Base-by-base conservation (phyloP, 2,113 vertebrate genomes). In the Austrofundulus limnaeus region DNA sequence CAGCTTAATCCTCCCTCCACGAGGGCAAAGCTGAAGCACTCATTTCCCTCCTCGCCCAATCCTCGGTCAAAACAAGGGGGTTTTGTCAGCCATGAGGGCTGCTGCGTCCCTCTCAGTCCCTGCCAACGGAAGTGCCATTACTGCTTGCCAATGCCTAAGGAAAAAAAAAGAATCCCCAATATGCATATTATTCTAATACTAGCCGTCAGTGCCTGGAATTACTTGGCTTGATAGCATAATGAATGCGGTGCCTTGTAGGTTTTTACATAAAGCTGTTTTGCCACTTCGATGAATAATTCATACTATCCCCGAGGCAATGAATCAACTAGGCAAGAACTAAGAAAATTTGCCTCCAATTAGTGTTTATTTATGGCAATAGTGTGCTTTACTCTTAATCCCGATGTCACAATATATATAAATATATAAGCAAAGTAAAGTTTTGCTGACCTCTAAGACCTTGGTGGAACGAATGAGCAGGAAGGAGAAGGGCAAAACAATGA, bases 291-390 rank as follows among this genome's bases (percentile, higher is more conserved):
- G 92, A 93, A 96, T 96, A 92, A 98, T 97, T 96, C 94, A 96
- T 93, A 75, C 38, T 78, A 86, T 92, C 95, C 94, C 89, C 87
- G 89, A 94, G 95, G 95, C 95, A 92, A 93, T 94, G 93, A 95
- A 91, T 95, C 94, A 95, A 90, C 91, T 92, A 92, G 93, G 93
- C 94, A 94, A 93, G 91, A 94, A 92, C 91, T 92, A 94, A 94
- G 94, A 91, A 94, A 94, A 95, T 97, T 94, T 95, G 90, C 93
- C 92, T 90, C 89, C 91, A 94, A 94, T 96, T 96, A 96, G 93
- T 95, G 93, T 94, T 95, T 97, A 93, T 94, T 94, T 94, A 92
- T 93, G 91, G 86, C 83, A 70, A 87, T 87, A 70, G 77, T 82
- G 74, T 82, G 81, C 78, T 84, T 87, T 85, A 25, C 70, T 78